phyloP scores from a whole-genome alignment of 2,888 invertebrate genomes.

The Drosophila pseudotalamancana region DNA sequence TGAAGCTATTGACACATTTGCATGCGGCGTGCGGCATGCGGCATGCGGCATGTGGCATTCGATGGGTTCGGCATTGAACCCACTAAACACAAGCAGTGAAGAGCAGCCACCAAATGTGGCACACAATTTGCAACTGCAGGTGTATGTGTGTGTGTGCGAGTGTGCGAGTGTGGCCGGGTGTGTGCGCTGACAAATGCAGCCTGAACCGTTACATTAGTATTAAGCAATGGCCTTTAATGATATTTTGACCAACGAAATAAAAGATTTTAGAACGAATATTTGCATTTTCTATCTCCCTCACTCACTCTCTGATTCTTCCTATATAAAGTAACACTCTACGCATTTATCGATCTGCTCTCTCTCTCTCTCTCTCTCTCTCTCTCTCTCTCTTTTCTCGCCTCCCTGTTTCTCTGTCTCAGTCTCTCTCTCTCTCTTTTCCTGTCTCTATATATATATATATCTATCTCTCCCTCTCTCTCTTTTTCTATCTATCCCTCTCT shows the following conservation, averaged over 20 bases:
- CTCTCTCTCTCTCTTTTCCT: not conserved
- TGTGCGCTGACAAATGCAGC: slow-evolving; percentile 14
- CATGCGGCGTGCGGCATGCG: slow-evolving; percentile 43
- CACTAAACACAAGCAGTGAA: slow-evolving; percentile 15
- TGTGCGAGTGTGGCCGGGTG: not conserved
- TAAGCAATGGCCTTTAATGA: slow-evolving; percentile 15
- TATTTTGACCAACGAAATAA: slow-evolving; percentile 13
- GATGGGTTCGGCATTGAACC: slow-evolving; percentile 51
- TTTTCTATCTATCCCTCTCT: not conserved
- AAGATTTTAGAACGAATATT: not conserved
- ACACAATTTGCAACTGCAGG: slow-evolving; percentile 41
- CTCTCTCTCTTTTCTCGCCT: not conserved
- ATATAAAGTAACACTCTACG: too few relatives aligned
- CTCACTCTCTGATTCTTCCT: not conserved
- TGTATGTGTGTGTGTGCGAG: slow-evolving; percentile 24
- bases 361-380: not conserved
- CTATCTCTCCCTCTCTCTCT: not conserved
- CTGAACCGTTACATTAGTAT: not conserved
- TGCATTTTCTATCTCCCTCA: not conserved
- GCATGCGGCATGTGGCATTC: slow-evolving; percentile 33
- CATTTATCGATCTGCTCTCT: too few relatives aligned
- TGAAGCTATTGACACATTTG: slow-evolving; percentile 80
- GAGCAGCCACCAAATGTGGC: slow-evolving; percentile 45
- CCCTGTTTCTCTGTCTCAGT: too few relatives aligned
- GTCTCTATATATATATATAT: not conserved